Evolutionary conservation across 2,797 vertebrate species (phyloP).

Genomic region (Cuniculus paca): DNA sequence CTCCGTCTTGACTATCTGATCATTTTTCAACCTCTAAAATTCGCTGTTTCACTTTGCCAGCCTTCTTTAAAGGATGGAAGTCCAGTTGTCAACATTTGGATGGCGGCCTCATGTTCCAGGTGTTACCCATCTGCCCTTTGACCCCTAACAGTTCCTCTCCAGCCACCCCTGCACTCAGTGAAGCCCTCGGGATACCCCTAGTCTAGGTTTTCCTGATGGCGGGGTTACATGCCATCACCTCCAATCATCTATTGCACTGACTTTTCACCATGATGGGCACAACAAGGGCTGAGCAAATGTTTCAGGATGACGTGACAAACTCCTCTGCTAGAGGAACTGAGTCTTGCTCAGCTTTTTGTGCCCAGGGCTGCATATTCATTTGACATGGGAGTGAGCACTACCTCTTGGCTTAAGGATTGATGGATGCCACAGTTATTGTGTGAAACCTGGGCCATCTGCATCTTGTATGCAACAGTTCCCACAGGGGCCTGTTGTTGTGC

Average conservation of each 20-base stretch:
- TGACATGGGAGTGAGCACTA: neutral
- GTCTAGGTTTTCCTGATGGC: fast-evolving
- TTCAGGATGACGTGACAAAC: neutral
- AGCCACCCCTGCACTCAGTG: fast-evolving
- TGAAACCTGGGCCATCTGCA: neutral
- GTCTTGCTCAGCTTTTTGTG: neutral
- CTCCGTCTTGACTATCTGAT: neutral
- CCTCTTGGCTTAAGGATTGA: neutral
- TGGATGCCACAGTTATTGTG: neutral
- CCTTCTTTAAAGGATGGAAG: neutral
- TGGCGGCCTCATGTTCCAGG: fast-evolving
- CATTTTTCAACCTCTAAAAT: neutral
- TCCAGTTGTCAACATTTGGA: neutral
- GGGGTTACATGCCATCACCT: neutral
- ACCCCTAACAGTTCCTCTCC: neutral
- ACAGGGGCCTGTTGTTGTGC: neutral
- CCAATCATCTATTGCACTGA: too few species aligned
- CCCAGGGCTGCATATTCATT: neutral
- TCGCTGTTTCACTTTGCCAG: neutral
- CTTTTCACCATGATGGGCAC: neutral
- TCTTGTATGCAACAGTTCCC: neutral
- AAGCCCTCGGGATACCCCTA: neutral
- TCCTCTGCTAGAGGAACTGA: neutral
- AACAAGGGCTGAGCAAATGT: neutral
- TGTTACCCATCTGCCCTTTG: neutral